Base-by-base conservation (phyloP, 2,888 invertebrate species). In the Phymatocera aterrima region DNA sequence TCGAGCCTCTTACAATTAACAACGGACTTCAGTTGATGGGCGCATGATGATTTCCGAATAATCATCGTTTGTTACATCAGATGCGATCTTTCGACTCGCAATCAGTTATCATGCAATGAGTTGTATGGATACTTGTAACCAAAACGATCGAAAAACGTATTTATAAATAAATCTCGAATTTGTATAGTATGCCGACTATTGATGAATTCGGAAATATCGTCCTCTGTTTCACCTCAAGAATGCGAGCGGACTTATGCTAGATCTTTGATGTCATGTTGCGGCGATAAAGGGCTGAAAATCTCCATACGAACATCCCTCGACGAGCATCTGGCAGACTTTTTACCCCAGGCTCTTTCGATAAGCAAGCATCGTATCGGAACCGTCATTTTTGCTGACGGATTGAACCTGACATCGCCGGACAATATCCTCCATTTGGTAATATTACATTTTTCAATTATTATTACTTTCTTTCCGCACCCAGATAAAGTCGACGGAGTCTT, bases 401-500 rank as follows among this genome's bases (percentile, higher is more conserved):
- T 90, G 2, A 88, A 90, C 82, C 75, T 88, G 3, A 87, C 88
- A 0, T 83, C 85, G 0, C 79, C 85, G 6, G 87, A 90, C 8
- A 90, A 89, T 77, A 84, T 90, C n/a, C 82, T 90, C 0, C 84
- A 85, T 72, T 78, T 87, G 85, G 90, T 90, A 83, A 77, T 65
- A 18, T 37, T 18, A n/a, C n/a, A n/a, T n/a, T n/a, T n/a, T n/a
- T n/a, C n/a, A n/a, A 0, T 6, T 43, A 6, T 43, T 43, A 37
- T 18, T 10, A 43, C 43, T 43, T 43, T 10, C 43, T 1, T n/a
- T n/a, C n/a, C n/a, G n/a, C n/a, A n/a, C n/a, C n/a, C n/a, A n/a
- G n/a, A n/a, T n/a, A n/a, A n/a, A n/a, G n/a, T n/a, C n/a, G n/a
- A n/a, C n/a, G n/a, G n/a, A n/a, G n/a, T n/a, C n/a, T n/a, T n/a